Base-by-base conservation (phyloP, 2,888 invertebrate genomes). In the Agrenia bidenticulata region DNA sequence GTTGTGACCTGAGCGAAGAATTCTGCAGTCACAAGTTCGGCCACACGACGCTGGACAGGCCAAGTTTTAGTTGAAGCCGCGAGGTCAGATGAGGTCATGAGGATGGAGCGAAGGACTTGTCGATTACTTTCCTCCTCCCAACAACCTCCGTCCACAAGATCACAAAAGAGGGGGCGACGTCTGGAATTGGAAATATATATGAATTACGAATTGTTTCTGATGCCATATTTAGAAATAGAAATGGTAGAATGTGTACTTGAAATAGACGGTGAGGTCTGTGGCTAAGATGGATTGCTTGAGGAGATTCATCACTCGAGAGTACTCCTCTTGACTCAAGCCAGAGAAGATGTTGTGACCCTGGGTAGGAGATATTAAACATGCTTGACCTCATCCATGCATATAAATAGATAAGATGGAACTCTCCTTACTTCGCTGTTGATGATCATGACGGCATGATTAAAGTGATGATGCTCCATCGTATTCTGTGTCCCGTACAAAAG, bases 11-110 rank as follows among this genome's bases (percentile, higher is more conserved):
- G 94, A 70, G 94, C 87, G 81, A 94, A 94, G 84, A 94, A 94
- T 81, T 94, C 94, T 1, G 90, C 90, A 70, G 92, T 92, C 1
- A 94, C 94, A 39, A 94, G 83, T 73, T 92, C 92, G 1, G 94
- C 94, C n/a, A 95, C 83, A 63, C 82, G 79, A 58, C 82, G 80
- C 75, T 85, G 85, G 17, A 84, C 81, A 58, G 80, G 77, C 85
- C 85, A 85, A 2, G 84, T 84, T 77, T 85, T 85, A 66, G 83
- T 84, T 73, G 84, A 83, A 53, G 85, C 83, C 57, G 84, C 85
- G 58, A 85, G 78, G 77, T 85, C 85, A 53, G 84, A 82, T 1
- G 73, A 73, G 1, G 85, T 85, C 85, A 85, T 85, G 72, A 83
- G 77, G 77, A 83, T 81, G 60, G 81, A 81, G 19, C 83, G 77